Conservation (phyloP, 2,797 vertebrate species). For the Acanthurus lineatus region DNA sequence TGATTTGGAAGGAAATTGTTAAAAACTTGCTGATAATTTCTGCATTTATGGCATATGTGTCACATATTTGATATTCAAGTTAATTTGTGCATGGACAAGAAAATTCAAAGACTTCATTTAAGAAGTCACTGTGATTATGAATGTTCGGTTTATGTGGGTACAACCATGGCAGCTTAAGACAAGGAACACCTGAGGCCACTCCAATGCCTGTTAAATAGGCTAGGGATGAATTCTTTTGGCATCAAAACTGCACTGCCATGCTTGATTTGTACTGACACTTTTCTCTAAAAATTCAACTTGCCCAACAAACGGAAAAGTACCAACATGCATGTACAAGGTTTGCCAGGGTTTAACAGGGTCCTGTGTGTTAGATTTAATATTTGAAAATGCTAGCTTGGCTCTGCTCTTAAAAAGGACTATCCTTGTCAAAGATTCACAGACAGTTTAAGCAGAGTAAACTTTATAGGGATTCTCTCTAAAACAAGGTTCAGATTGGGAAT, state of each 20-base stretch:
- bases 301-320: not conserved
- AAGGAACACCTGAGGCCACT: not conserved
- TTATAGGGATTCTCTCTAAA: constrained; percentile 53
- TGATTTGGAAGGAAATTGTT: not conserved
- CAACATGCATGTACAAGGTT: not conserved
- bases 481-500: constrained; percentile 53
- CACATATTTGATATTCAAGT: not conserved
- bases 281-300: constrained; percentile 22
- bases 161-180: accelerated
- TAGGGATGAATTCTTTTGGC: constrained; percentile 8
- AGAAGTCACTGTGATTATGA: not conserved
- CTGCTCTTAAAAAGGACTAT: constrained; percentile 7
- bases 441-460: constrained; percentile 55
- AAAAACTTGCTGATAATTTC: not conserved
- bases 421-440: constrained; percentile 36
- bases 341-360: not conserved
- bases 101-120: not conserved
- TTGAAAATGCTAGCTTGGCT: constrained; percentile 32
- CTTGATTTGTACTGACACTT: constrained; percentile 32
- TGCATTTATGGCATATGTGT: not conserved
- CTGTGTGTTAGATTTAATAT: not conserved
- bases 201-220: not conserved
- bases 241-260: constrained; percentile 21
- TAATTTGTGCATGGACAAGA: not conserved
- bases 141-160: not conserved